Evolutionary conservation across 2,888 invertebrate genomes (phyloP).

Genomic region (Trachelus tabidus): DNA sequence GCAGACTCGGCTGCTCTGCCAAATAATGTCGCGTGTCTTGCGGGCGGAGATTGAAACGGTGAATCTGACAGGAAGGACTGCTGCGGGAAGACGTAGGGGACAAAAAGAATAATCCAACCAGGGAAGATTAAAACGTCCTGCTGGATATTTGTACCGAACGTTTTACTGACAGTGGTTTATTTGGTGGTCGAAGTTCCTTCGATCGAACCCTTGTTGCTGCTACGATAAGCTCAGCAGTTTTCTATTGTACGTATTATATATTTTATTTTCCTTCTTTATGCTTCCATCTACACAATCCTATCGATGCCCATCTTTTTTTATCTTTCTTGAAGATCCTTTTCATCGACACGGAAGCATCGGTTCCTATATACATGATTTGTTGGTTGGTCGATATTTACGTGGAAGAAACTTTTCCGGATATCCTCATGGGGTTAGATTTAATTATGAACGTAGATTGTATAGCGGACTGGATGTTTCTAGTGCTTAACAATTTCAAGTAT

Average conservation of each 20-base stretch:
- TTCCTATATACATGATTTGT: not conserved
- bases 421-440: not conserved
- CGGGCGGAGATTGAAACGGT: not conserved
- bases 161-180: not conserved
- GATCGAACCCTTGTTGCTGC: not conserved
- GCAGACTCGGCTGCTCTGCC: not conserved
- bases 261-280: not conserved
- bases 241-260: not conserved
- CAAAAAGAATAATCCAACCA: not conserved
- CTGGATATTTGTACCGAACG: not conserved
- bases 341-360: not conserved
- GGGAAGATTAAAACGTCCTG: not conserved
- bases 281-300: not conserved
- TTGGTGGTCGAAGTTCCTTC: not conserved
- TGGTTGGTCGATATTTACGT: not conserved
- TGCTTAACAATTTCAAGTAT: not conserved
- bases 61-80: not conserved
- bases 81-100: not conserved
- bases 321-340: not conserved
- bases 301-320: not conserved
- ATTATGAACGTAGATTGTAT: not conserved
- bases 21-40: not conserved
- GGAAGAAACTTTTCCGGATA: not conserved
- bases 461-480: not conserved
- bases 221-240: not conserved